Conservation (phyloP, 2,797 vertebrate genomes). For the Pseudochaenichthys georgianus region DNA sequence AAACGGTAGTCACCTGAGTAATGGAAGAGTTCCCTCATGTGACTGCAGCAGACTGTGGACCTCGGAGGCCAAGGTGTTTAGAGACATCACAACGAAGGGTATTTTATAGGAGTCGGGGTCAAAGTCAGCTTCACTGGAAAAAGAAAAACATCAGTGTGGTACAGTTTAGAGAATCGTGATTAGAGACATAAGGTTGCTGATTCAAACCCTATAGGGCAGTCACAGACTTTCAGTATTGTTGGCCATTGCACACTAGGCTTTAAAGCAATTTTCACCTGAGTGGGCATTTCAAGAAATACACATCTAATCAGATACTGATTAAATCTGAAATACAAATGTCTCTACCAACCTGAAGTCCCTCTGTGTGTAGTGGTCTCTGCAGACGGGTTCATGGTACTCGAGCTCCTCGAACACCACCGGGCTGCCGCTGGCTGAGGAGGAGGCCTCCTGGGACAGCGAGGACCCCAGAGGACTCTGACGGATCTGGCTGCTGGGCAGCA, state of each 20-base stretch:
- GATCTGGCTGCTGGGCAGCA: slow-evolving; percentile 90
- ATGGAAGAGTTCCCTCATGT: slow-evolving; percentile 94
- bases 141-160: slow-evolving; percentile 9
- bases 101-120: slow-evolving; percentile 96
- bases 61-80: slow-evolving; percentile 93
- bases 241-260: no score
- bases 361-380: slow-evolving; percentile 90
- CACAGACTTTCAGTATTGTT: no score
- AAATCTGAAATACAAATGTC: background rate
- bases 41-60: slow-evolving; percentile 94
- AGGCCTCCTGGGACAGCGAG: slow-evolving; percentile 93
- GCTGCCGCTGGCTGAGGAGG: slow-evolving; percentile 92
- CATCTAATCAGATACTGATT: no score
- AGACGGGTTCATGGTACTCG: slow-evolving; percentile 96
- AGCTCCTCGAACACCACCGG: slow-evolving; percentile 97
- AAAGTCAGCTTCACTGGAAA: slow-evolving; percentile 93
- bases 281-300: no score
- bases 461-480: slow-evolving; percentile 94
- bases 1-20: slow-evolving; percentile 88
- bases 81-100: slow-evolving; percentile 92
- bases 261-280: no score
- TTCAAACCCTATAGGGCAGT: background rate
- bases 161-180: background rate
- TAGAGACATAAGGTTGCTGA: background rate
- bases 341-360: slow-evolving; percentile 89